Percentiles rank a stretch among this genome's conserved stretches.
Conservation (phyloP, 2,113 vertebrate genomes). For the Grammomys dolichurus region DNA sequence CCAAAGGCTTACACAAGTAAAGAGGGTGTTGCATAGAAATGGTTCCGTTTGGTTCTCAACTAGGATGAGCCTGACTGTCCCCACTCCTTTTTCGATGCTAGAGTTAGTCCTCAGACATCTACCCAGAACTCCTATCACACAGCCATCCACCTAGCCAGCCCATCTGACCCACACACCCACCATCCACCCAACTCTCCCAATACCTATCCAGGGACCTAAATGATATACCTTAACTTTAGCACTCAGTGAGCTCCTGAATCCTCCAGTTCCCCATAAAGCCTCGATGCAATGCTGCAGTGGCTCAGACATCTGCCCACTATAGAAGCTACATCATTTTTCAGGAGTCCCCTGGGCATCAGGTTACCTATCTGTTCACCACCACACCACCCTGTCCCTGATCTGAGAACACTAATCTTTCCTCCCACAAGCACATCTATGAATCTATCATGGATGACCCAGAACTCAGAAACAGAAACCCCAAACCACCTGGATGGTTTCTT, state of each 20-base stretch:
- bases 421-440: background rate
- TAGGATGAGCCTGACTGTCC: background rate
- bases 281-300: background rate
- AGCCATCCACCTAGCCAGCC: fast-evolving
- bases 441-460: conserved; percentile 16
- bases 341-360: background rate
- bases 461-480: conserved; percentile 31
- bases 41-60: background rate
- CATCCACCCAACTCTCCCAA: background rate
- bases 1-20: background rate
- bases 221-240: background rate
- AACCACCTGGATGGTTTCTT: background rate
- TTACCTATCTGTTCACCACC: background rate
- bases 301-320: background rate
- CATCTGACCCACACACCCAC: too few relatives aligned
- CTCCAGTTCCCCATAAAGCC: background rate
- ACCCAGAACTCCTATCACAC: background rate
- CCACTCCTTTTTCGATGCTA: background rate
- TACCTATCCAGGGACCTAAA: background rate
- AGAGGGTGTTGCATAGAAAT: background rate
- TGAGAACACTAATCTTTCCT: background rate
- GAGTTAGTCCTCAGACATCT: background rate
- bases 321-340: background rate
- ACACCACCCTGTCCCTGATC: background rate
- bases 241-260: background rate